Evolutionary conservation across 2,113 vertebrate species (phyloP).

Genomic region (Pseudonaja textilis): DNA sequence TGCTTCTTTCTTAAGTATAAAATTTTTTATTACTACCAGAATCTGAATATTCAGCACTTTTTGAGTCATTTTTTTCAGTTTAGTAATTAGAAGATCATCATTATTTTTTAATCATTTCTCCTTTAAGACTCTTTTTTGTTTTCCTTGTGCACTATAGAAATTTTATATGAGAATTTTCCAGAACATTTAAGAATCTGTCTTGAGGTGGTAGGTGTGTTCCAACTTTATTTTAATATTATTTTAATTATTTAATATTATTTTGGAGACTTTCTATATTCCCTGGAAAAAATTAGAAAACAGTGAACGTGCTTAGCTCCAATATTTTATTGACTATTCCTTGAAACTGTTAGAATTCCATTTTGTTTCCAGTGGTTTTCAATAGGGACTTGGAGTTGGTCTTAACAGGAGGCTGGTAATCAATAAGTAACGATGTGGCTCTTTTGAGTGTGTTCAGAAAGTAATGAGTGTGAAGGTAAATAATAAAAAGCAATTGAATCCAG

Average conservation of each 20-base stretch:
- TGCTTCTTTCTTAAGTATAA: neutral
- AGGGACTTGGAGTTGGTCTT: neutral
- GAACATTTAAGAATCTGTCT: neutral
- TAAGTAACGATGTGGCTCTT: neutral
- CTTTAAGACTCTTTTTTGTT: neutral
- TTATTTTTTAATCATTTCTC: neutral
- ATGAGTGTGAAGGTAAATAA: neutral
- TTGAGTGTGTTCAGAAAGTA: neutral
- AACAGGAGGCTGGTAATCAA: neutral
- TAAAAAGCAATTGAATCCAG: neutral
- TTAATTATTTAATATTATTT: neutral
- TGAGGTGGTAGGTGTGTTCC: neutral
- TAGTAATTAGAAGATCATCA: neutral
- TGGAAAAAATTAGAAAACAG: neutral
- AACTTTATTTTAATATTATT: neutral
- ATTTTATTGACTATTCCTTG: neutral
- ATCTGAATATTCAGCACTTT: neutral
- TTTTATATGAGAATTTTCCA: neutral
- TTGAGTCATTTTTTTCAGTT: neutral
- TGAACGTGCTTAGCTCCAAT: neutral
- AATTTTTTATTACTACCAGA: neutral
- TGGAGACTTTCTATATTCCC: neutral
- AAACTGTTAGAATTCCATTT: neutral
- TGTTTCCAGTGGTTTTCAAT: neutral
- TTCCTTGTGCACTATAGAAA: neutral